Evolutionary conservation across 53 echinoderm and acorn worm genomes (phyloP).

Genomic region (Zoroaster sp.): DNA sequence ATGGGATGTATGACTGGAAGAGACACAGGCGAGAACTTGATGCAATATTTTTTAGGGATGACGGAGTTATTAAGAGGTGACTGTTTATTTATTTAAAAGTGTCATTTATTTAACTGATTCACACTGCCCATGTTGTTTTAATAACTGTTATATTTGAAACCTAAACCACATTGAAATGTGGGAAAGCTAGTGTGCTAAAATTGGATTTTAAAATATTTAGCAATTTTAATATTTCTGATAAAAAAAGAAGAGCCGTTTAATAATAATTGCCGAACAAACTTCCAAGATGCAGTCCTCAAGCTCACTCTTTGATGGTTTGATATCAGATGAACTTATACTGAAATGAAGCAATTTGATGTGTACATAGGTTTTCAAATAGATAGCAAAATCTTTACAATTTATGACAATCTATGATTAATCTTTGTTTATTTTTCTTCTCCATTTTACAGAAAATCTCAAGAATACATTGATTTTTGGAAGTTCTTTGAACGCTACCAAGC

Average conservation of each 20-base stretch:
- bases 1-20: conserved; percentile 82
- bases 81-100: neutral
- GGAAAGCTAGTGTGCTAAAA: too few relatives aligned
- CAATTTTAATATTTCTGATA: too few relatives aligned
- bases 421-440: neutral
- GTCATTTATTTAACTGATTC: neutral
- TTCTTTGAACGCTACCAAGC: conserved; percentile 91
- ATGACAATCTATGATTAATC: too few relatives aligned
- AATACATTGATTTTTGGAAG: conserved; percentile 86
- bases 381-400: too few relatives aligned
- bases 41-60: conserved; percentile 82
- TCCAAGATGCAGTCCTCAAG: neutral
- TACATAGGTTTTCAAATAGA: too few relatives aligned
- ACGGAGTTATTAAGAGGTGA: conserved; percentile 75
- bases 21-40: conserved; percentile 80
- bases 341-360: too few relatives aligned
- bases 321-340: neutral
- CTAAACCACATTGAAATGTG: too few relatives aligned
- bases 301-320: too few relatives aligned
- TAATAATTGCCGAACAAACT: too few relatives aligned
- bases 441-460: conserved; percentile 67
- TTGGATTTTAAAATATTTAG: too few relatives aligned
- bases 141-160: too few relatives aligned
- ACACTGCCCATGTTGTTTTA: neutral
- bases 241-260: too few relatives aligned